phyloP scores from a whole-genome alignment of 23 tunicate genomes.

The Styela clava region DNA sequence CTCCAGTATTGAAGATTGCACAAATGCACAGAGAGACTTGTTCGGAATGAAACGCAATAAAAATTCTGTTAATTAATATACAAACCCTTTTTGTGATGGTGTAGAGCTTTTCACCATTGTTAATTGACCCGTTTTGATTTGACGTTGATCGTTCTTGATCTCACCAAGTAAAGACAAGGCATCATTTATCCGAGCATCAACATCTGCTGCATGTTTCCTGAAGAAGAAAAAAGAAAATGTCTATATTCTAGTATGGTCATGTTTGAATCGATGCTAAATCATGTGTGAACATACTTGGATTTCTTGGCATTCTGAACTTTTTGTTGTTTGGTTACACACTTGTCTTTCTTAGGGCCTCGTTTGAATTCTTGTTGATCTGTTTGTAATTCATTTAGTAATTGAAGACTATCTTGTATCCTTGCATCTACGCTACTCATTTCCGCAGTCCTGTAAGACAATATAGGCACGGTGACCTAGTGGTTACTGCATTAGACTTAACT shows the following conservation, averaged over 20 bases:
- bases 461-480: no score
- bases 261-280: no score
- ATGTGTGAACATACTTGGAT: not conserved
- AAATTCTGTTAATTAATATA: no score
- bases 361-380: not conserved
- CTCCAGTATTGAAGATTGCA: no score
- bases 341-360: not conserved
- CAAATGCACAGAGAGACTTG: no score
- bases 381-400: not conserved
- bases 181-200: not conserved
- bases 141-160: not conserved
- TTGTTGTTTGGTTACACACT: not conserved
- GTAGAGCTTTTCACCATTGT: not conserved
- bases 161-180: not conserved
- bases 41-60: not conserved
- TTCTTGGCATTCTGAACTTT: not conserved
- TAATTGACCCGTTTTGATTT: not conserved
- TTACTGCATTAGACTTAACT: no score
- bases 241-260: not conserved
- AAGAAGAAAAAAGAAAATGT: not conserved
- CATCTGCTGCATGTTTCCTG: slow-evolving; percentile 8
- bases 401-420: not conserved
- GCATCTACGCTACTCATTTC: not conserved
- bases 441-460: not conserved
- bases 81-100: not conserved